These are phyloP conservation scores for Sakesphorus luctuosus DNA, from an alignment of 2,113 vertebrate genomes.

Conservation along the genomic window DNA sequence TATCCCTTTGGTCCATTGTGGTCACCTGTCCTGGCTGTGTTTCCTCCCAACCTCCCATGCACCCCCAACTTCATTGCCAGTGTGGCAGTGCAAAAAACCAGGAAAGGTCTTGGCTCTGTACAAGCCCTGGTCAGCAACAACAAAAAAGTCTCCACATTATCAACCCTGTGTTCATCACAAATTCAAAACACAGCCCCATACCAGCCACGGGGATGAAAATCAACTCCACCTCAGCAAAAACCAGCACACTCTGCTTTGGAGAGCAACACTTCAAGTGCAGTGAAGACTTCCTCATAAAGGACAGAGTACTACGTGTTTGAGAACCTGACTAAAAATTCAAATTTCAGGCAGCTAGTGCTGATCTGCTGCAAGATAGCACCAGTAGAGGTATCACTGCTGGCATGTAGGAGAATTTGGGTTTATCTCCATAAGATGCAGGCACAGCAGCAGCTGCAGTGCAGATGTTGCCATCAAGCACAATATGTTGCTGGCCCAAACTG, in stretches of 20 bases:
- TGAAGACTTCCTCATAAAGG: background rate
- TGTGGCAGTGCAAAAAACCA: background rate
- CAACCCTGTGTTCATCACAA: background rate
- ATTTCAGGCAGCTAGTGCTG: background rate
- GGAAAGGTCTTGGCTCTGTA: background rate
- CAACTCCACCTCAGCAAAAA: background rate
- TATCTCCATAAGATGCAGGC: background rate
- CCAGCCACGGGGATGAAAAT: background rate
- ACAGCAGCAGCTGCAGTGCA: background rate
- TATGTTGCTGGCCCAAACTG: background rate
- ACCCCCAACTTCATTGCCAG: background rate
- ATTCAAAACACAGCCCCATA: background rate
- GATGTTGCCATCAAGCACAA: background rate
- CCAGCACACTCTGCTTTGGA: background rate
- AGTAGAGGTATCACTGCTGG: fast-evolving
- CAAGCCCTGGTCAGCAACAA: background rate
- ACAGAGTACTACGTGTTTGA: background rate
- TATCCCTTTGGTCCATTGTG: background rate
- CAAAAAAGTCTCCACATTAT: background rate
- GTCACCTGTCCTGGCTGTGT: background rate
- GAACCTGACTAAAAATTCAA: background rate
- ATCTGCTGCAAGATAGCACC: background rate
- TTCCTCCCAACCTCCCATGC: background rate
- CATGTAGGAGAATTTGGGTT: background rate
- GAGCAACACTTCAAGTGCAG: background rate